These are phyloP conservation scores for Ciconia maguari DNA, from an alignment of 2,113 vertebrate species.

Conservation along the genomic window DNA sequence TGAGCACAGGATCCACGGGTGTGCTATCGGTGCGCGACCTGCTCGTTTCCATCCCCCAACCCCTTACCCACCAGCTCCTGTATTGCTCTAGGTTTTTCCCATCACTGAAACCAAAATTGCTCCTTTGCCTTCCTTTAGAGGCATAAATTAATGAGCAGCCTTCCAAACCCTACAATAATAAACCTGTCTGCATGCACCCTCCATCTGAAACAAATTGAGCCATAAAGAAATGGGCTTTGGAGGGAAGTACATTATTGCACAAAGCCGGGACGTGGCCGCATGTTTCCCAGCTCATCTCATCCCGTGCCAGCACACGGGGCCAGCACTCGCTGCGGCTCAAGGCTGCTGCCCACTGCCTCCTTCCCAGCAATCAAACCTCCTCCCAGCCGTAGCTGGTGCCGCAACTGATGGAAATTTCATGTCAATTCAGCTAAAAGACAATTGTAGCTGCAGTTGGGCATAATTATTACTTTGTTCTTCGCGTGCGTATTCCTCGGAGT, in stretches of 20 bases:
- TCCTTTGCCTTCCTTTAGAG: neutral
- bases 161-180: neutral
- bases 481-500: fast-evolving
- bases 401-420: neutral
- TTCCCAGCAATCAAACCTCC: neutral
- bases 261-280: fast-evolving
- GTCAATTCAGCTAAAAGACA: conserved; percentile 28
- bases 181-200: neutral
- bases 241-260: neutral
- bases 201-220: neutral
- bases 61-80: neutral
- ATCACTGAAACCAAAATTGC: neutral
- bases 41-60: neutral
- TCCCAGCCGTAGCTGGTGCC: neutral
- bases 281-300: neutral
- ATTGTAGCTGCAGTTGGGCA: neutral
- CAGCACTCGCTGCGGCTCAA: fast-evolving
- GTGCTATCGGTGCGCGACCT: neutral
- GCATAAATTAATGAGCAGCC: neutral
- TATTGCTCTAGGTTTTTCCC: fast-evolving
- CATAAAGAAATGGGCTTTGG: neutral
- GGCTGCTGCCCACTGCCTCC: neutral
- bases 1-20: fast-evolving
- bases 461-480: neutral
- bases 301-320: neutral